Conservation (phyloP, 1,140 invertebrate genomes). For the Neodiprion virginianus region DNA sequence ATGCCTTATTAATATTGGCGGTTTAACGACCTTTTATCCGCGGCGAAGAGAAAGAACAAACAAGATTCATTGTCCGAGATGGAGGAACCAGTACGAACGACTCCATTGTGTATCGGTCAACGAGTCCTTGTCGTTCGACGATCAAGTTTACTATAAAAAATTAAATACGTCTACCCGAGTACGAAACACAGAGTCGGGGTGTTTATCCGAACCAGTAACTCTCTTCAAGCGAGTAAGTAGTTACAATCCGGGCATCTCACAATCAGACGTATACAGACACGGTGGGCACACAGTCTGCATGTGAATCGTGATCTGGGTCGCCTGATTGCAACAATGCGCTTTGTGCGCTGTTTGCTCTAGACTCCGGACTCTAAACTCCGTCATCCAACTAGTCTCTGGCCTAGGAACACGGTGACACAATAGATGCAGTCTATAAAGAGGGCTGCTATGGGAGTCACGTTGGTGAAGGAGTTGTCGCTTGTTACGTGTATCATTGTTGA, state of each 20-base stretch:
- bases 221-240: neutral
- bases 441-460: neutral
- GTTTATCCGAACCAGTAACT: neutral
- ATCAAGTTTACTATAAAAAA: too few relatives aligned
- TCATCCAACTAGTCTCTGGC: neutral
- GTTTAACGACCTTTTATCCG: slow-evolving; percentile 5
- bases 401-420: slow-evolving; percentile 35
- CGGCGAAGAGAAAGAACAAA: neutral
- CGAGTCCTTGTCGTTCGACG: too few relatives aligned
- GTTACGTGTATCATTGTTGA: neutral
- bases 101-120: too few relatives aligned
- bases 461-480: neutral
- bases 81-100: too few relatives aligned
- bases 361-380: neutral
- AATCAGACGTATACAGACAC: neutral
- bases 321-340: slow-evolving; percentile 42
- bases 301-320: slow-evolving; percentile 35
- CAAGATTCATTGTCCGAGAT: neutral
- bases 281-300: neutral
- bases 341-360: slow-evolving; percentile 29
- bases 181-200: neutral
- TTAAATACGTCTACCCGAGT: too few relatives aligned
- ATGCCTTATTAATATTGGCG: slow-evolving; percentile 5
- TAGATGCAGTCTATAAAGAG: neutral
- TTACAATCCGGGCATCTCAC: neutral